These are phyloP conservation scores for Macrosteles quadrilineatus DNA, from an alignment of 1,140 invertebrate species.

Conservation along the genomic window DNA sequence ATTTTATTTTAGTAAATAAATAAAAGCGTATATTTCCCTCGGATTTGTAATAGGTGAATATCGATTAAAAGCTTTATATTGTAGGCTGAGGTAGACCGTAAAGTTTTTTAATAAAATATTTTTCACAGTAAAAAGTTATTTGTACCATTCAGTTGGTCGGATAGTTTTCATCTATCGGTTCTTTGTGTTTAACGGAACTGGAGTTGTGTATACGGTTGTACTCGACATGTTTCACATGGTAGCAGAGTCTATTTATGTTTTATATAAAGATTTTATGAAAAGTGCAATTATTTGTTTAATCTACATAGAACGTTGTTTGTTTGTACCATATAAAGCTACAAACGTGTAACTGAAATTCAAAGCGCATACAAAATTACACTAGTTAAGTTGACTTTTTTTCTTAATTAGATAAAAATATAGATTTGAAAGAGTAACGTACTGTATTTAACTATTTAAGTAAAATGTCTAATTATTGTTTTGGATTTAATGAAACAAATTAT, in stretches of 20 bases:
- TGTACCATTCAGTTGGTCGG: not conserved
- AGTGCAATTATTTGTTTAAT: slow-evolving; percentile 22
- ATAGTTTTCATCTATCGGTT: not conserved
- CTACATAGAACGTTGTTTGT: too few relatives aligned
- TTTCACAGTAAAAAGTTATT: slow-evolving; percentile 10
- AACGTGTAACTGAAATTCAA: too few relatives aligned
- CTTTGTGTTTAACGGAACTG: slow-evolving; percentile 2
- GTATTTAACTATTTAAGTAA: too few relatives aligned
- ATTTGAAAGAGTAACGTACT: too few relatives aligned
- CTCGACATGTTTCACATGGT: not conserved
- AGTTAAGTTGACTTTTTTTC: too few relatives aligned
- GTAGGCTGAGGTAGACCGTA: slow-evolving; percentile 2
- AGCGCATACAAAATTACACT: too few relatives aligned
- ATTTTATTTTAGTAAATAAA: slow-evolving; percentile 23
- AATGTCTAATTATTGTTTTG: too few relatives aligned
- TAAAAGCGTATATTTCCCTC: not conserved
- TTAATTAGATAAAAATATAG: too few relatives aligned
- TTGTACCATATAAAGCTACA: too few relatives aligned
- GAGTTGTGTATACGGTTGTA: slow-evolving; percentile 24
- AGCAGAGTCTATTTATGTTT: not conserved
- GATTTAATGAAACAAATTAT: too few relatives aligned
- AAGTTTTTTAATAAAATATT: slow-evolving; percentile 3
- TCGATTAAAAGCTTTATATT: not conserved
- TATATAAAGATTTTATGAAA: not conserved
- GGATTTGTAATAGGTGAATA: not conserved